These are phyloP conservation scores for Eptesicus fuscus DNA, from an alignment of 2,113 vertebrate genomes.

Conservation along the genomic window DNA sequence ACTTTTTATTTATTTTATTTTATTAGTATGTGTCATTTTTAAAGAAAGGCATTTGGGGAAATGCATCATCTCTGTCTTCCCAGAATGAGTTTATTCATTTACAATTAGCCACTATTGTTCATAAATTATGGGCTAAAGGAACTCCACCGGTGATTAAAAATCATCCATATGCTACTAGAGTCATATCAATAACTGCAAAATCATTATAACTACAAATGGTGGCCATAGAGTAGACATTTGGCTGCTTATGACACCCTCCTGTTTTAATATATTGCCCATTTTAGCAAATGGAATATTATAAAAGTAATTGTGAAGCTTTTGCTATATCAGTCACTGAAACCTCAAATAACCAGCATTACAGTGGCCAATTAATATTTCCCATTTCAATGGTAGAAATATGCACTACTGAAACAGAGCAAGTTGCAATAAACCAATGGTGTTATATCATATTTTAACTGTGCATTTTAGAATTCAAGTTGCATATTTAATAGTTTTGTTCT, in stretches of 20 bases:
- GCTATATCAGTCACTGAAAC: not conserved
- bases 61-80: not conserved
- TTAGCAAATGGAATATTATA: not conserved
- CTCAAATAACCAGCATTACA: not conserved
- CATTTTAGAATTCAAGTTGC: not conserved
- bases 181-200: not conserved
- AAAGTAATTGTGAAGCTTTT: not conserved
- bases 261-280: not conserved
- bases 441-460: not conserved
- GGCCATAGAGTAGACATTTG: not conserved
- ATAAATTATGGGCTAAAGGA: not conserved
- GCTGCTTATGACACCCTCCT: not conserved
- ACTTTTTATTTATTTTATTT: not conserved
- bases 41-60: not conserved
- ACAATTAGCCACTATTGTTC: not conserved
- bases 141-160: not conserved
- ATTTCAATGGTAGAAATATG: not conserved
- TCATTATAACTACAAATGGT: not conserved
- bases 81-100: not conserved
- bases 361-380: not conserved
- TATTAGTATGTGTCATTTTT: not conserved
- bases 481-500: not conserved
- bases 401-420: not conserved
- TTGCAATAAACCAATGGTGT: not conserved
- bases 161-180: not conserved